Percentiles rank a stretch among this genome's conserved stretches.
These are phyloP conservation scores for Uromys caudimaculatus DNA, from an alignment of 2,797 vertebrate genomes.

Conservation along the genomic window DNA sequence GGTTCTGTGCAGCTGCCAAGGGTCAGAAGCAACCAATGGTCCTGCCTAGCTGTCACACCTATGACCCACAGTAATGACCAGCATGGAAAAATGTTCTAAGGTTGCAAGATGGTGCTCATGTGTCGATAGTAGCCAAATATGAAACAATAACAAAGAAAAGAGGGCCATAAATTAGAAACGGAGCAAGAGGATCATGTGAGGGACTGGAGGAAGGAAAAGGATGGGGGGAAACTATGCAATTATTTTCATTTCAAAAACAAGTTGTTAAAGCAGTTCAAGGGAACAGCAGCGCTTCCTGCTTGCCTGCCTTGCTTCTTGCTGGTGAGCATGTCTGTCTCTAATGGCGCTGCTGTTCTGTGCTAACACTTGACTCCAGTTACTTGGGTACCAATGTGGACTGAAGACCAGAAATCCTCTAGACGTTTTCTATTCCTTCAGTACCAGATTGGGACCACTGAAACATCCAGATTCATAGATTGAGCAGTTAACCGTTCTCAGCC, in stretches of 20 bases:
- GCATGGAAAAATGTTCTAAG: background rate
- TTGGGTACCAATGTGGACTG: background rate
- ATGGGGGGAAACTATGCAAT: background rate
- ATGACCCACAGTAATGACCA: background rate
- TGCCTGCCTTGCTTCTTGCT: background rate
- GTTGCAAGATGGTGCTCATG: background rate
- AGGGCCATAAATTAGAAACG: background rate
- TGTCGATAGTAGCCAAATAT: background rate
- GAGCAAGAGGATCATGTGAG: background rate
- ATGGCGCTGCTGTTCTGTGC: background rate
- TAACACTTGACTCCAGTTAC: background rate
- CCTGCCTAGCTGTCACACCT: background rate
- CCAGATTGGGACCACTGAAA: background rate
- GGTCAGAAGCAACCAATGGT: background rate
- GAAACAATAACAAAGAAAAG: background rate
- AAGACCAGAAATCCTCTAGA: background rate
- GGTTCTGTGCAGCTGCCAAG: background rate
- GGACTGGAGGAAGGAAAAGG: background rate
- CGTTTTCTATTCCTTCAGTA: background rate
- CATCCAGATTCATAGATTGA: background rate
- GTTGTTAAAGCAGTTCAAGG: background rate
- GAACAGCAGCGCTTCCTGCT: background rate
- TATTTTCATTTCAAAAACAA: background rate
- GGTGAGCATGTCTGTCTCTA: background rate
- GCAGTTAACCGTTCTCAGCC: too few relatives aligned